Percentiles rank a stretch among this genome's conserved stretches.
These are phyloP conservation scores for Bothrops jararaca DNA, from an alignment of 2,113 vertebrate species.

Conservation along the genomic window DNA sequence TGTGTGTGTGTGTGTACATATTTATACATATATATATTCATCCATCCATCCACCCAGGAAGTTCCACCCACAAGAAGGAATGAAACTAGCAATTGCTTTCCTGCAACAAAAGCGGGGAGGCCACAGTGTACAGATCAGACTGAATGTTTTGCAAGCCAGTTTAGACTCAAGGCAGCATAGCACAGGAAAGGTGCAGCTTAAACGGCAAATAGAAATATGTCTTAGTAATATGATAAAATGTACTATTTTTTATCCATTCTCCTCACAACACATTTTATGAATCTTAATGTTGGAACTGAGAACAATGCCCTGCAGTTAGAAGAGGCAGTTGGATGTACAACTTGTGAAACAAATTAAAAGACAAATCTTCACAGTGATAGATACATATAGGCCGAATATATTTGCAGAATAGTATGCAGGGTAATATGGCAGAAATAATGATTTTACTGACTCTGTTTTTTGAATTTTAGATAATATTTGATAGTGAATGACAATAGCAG, in stretches of 20 bases:
- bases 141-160: neutral
- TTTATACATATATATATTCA: neutral
- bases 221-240: neutral
- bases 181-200: neutral
- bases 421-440: slow-evolving; percentile 29
- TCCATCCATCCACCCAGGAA: neutral
- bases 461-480: neutral
- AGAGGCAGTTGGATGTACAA: neutral
- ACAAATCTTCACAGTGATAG: slow-evolving; percentile 46
- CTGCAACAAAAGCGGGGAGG: neutral
- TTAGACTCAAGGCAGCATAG: neutral
- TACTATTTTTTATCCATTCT: neutral
- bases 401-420: slow-evolving; percentile 42
- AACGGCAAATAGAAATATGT: neutral
- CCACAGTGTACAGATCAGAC: neutral
- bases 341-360: slow-evolving; percentile 60
- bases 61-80: neutral
- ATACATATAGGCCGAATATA: slow-evolving; percentile 46
- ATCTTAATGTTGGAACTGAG: neutral
- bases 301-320: neutral
- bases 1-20: neutral
- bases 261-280: neutral
- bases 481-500: neutral
- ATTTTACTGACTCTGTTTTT: neutral
- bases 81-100: neutral